These are phyloP conservation scores for Chrysoperla carnea DNA, from an alignment of 1,140 invertebrate species.

Conservation along the genomic window DNA sequence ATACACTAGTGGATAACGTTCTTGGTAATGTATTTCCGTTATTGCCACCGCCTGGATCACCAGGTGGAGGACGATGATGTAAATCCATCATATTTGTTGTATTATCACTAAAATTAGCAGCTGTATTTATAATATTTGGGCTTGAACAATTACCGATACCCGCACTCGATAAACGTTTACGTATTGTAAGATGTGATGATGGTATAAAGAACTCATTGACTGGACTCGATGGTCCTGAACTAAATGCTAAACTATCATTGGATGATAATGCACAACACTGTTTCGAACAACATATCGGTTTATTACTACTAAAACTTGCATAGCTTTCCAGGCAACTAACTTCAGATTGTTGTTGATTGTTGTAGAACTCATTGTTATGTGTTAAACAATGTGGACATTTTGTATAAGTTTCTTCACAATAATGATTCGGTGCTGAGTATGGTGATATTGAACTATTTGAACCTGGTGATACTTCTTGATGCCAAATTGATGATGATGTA, in stretches of 20 bases:
- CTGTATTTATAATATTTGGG: constrained; percentile 26
- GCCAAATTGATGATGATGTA: too few species aligned
- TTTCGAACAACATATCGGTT: too few species aligned
- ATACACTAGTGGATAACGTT: constrained; percentile 59
- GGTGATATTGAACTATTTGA: neutral
- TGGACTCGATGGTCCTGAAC: constrained; percentile 2
- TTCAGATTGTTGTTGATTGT: too few species aligned
- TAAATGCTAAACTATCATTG: constrained; percentile 10
- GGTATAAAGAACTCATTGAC: constrained; percentile 11
- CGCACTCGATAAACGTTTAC: constrained; percentile 16
- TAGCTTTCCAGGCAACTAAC: too few species aligned
- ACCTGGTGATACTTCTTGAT: neutral
- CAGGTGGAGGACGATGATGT: too few species aligned
- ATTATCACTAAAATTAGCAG: constrained; percentile 27
- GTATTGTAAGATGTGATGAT: too few species aligned
- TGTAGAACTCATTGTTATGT: neutral
- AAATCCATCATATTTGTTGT: too few species aligned
- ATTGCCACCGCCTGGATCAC: constrained; percentile 26
- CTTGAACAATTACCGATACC: constrained; percentile 21
- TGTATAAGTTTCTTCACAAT: neutral
- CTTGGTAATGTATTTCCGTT: constrained; percentile 37
- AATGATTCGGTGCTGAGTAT: neutral
- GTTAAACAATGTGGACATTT: neutral
- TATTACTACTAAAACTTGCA: too few species aligned
- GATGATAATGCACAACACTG: neutral